Base-by-base conservation (phyloP, 1,140 invertebrate genomes). In the Zaprionus davidi region DNA sequence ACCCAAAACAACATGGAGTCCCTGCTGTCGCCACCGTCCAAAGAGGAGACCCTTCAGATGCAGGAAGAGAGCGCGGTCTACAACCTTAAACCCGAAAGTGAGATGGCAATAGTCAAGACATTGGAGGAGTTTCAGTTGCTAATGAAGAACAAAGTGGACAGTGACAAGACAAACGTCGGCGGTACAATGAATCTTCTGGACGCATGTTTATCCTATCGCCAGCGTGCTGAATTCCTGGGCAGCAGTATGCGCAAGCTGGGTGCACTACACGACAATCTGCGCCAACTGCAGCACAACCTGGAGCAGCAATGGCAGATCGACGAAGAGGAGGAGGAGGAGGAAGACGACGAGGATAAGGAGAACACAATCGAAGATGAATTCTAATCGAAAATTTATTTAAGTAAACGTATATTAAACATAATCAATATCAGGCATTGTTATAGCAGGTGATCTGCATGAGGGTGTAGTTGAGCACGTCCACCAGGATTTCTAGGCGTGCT, bases 391-490 rank as follows among this genome's bases (percentile, higher is more conserved):
- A 3, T 64, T 51, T 55, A 66, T 56, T 56, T 56, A 56, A 65
- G 31, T 24, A 46, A 46, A 46, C n/a, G 15, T 31, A 31, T 20
- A 62, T 28, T 4, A 24, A 59, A 55, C 28, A 38, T 38, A 44
- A 46, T n/a, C 9, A 28, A 49, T 49, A 34, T 65, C 55, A 72
- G 26, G 44, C n/a, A 56, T 34, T 59, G 31, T 31, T 64, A 55
- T 75, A 88, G 28, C 71, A 66, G 20, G 56, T 81, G 24, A 91
- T 73, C 57, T 92, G 72, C 34, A 68, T 67, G 0, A 92, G 65
- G n/a, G 88, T 66, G 59, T 91, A 78, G 55, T 65, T 80, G 1
- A 92, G 71, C 20, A 92, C 69, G 17, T 92, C 85, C 0, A 92
- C 76, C 4, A 91, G 51, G 31, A 66, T 76, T 12, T 91, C 82